Percentiles rank a stretch among this genome's conserved stretches.
phyloP scores from a whole-genome alignment of 2,113 vertebrate genomes.

The Laticauda colubrina region DNA sequence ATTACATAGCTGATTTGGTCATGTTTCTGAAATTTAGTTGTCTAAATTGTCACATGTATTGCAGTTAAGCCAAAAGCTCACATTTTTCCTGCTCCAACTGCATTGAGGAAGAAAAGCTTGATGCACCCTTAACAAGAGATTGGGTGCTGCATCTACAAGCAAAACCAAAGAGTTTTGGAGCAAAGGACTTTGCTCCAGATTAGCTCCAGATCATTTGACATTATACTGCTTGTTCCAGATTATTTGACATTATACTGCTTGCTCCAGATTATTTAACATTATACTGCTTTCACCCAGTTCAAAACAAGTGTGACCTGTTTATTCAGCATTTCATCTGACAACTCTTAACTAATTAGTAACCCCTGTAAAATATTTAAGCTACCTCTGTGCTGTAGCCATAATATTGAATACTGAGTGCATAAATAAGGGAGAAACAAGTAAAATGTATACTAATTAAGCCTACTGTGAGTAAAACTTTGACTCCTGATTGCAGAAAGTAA shows the following conservation, averaged over 20 bases:
- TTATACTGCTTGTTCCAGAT: too few species aligned
- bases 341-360: background rate
- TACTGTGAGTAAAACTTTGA: background rate
- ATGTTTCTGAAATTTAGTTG: background rate
- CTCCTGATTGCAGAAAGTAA: background rate
- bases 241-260: background rate
- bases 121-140: background rate
- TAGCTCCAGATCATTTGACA: too few species aligned
- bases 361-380: background rate
- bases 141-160: background rate
- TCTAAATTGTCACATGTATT: background rate
- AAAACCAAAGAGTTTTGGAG: background rate
- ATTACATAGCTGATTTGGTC: background rate
- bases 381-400: background rate
- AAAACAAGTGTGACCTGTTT: background rate
- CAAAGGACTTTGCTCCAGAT: background rate
- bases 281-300: background rate
- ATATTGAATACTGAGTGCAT: background rate
- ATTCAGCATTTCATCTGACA: background rate
- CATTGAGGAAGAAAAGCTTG: background rate
- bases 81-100: background rate
- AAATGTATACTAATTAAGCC: background rate
- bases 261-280: background rate
- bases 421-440: background rate
- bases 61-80: background rate